A percentile compares a stretch with the other conserved stretches of the same genome.
These are phyloP conservation scores for Bos javanicus DNA, from an alignment of 2,113 vertebrate species.

Conservation along the genomic window DNA sequence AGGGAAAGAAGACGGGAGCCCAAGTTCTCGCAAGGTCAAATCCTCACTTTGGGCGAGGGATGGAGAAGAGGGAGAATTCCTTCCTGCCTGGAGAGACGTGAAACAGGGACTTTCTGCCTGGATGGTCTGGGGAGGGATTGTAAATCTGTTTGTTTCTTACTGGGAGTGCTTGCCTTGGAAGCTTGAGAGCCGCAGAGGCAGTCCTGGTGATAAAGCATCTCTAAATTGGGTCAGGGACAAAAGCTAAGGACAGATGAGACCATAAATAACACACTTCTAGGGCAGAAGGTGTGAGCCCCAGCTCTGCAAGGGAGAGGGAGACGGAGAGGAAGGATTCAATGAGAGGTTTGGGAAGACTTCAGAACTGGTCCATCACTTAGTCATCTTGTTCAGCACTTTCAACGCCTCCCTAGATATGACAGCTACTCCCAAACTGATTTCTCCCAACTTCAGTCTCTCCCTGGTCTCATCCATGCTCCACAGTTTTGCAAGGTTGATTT, in stretches of 20 bases:
- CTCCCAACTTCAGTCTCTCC: background rate
- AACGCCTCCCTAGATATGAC: background rate
- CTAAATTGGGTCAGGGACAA: conserved; percentile 57
- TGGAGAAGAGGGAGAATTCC: background rate
- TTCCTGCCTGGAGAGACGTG: background rate
- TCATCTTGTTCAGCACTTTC: background rate
- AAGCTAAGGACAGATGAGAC: background rate
- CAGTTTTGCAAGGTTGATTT: background rate
- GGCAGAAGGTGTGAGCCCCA: background rate
- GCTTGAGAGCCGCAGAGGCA: conserved; percentile 13
- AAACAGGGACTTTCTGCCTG: background rate
- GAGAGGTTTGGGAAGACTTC: background rate
- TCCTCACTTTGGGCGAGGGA: background rate
- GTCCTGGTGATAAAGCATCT: conserved; percentile 32
- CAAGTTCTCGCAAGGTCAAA: background rate
- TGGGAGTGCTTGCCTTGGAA: conserved; percentile 36
- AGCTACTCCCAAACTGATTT: background rate
- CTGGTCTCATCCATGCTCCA: background rate
- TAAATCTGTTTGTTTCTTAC: conserved; percentile 22
- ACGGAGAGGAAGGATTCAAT: background rate
- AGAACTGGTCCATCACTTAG: background rate
- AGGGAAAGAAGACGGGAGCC: background rate
- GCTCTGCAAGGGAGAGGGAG: background rate
- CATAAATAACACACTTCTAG: conserved; percentile 30
- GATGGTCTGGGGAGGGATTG: background rate